Base-by-base conservation (phyloP, 37 sponge, comb jelly and placozoan genomes). In the Cliona cf. orientalis region DNA sequence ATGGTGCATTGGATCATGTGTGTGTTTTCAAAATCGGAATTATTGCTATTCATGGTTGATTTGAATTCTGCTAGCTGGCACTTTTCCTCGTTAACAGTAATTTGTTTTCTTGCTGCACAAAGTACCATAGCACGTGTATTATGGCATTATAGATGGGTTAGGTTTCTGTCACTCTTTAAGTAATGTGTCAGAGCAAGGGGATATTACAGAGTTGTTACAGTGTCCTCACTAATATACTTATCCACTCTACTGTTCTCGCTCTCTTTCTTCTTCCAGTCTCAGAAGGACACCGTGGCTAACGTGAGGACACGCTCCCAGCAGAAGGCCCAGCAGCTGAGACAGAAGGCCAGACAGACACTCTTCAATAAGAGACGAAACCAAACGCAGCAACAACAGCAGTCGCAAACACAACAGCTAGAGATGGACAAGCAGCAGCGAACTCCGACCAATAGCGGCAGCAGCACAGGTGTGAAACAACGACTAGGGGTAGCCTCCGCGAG, bases 271-370 rank as follows among this genome's bases (percentile, higher is more conserved):
- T 19, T 49, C 14, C 53, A 49, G 53, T 19, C 53, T 49, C 9
- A 49, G 53, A 49, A 49, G 53, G 9, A 21, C 1, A 29, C 42
- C n/a, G 71, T 69, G 39, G 3, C 71, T 2, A 34, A 42, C 22
- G 28, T 69, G 3, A 42, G 71, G 23, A 12, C 45, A 1, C 4
- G n/a, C 2, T 3, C 71, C 0, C 64, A 64, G 46, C 44, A 42
- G 34, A 78, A 46, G 46, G 65, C 66, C 5, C 64, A 64, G 66
- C 78, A 78, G 38, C 9, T 65, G 46, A 23, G 38, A 35, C 56
- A 79, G 68, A 79, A 66, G 46, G 56, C 67, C 7, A 79, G 79
- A 31, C 3, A 79, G 4, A 53, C 56, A 2, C 34, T 78, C 31
- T 46, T 23, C 9, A 0, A 12, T 19, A 62, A 25, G 64, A 78